Evolutionary conservation across 1,140 invertebrate species (phyloP).

Genomic region (Drosophila tani): DNA sequence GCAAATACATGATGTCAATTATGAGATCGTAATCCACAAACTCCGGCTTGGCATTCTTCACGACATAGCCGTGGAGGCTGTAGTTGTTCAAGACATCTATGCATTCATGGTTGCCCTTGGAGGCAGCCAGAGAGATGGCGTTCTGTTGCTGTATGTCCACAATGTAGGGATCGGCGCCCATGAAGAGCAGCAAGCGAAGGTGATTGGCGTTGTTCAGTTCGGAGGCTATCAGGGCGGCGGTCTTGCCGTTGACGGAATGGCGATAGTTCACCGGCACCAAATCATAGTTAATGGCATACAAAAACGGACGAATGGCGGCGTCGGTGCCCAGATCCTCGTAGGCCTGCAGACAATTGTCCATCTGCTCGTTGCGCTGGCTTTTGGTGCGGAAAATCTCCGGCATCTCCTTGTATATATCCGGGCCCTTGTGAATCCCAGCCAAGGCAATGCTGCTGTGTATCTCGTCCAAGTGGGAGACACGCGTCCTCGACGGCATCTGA

Average conservation of each 20-base stretch:
- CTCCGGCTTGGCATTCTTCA: conserved; percentile 47
- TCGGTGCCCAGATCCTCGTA: conserved; percentile 69
- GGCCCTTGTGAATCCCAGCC: conserved; percentile 29
- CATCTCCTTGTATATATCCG: conserved; percentile 85
- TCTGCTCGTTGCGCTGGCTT: conserved; percentile 39
- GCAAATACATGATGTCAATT: conserved; percentile 63
- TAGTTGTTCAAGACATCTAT: conserved; percentile 60
- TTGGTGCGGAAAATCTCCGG: conserved; percentile 86
- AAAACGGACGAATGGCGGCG: conserved; percentile 87
- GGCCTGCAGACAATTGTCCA: conserved; percentile 64
- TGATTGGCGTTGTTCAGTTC: conserved; percentile 87
- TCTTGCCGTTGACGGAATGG: conserved; percentile 89
- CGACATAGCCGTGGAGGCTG: conserved; percentile 38
- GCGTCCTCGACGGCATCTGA: not conserved
- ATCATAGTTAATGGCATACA: conserved; percentile 89
- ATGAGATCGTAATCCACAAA: conserved; percentile 64
- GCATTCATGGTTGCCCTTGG: conserved; percentile 53
- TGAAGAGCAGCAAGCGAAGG: conserved; percentile 88
- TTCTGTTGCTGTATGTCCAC: conserved; percentile 88
- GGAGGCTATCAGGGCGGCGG: conserved; percentile 90
- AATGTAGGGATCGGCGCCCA: conserved; percentile 89
- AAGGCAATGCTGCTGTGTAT: conserved; percentile 43
- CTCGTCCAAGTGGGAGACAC: conserved; percentile 54
- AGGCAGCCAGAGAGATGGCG: conserved; percentile 88
- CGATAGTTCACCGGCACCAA: conserved; percentile 88